Evolutionary conservation across 35 echinoderm and acorn worm species (phyloP).

Genomic region (Heliocidaris erythrogramma): DNA sequence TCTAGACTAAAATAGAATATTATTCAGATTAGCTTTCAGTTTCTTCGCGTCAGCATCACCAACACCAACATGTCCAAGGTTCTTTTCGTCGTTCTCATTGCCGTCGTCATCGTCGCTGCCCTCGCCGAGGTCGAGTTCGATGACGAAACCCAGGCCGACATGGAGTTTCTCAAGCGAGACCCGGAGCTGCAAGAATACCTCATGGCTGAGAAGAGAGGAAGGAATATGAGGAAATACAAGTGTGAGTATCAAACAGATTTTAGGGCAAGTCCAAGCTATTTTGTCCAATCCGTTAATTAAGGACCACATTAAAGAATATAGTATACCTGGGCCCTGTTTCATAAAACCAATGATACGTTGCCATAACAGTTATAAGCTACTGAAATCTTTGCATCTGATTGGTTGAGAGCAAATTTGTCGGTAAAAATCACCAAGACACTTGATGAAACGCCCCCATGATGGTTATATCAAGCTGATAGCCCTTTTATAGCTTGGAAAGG

Average conservation of each 20-base stretch:
- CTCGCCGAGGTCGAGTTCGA: slow-evolving; percentile 22
- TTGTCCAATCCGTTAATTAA: background rate
- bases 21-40: background rate
- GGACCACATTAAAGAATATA: too few species aligned
- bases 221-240: slow-evolving; percentile 22
- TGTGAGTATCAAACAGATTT: slow-evolving; percentile 10
- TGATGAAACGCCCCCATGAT: too few species aligned
- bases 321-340: too few species aligned
- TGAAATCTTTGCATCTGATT: too few species aligned
- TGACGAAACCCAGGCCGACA: background rate
- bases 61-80: slow-evolving; percentile 29
- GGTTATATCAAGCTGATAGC: too few species aligned
- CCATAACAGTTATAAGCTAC: too few species aligned
- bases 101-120: background rate
- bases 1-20: too few species aligned
- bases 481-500: too few species aligned
- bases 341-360: too few species aligned
- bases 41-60: background rate
- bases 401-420: too few species aligned
- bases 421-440: too few species aligned
- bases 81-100: slow-evolving; percentile 26
- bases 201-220: slow-evolving; percentile 28
- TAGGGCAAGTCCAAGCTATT: too few species aligned
- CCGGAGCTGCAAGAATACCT: background rate
- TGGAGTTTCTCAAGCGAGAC: slow-evolving; percentile 23